These are phyloP conservation scores for Rugalucina vietnamica DNA, from an alignment of 2,888 invertebrate species.

Conservation along the genomic window DNA sequence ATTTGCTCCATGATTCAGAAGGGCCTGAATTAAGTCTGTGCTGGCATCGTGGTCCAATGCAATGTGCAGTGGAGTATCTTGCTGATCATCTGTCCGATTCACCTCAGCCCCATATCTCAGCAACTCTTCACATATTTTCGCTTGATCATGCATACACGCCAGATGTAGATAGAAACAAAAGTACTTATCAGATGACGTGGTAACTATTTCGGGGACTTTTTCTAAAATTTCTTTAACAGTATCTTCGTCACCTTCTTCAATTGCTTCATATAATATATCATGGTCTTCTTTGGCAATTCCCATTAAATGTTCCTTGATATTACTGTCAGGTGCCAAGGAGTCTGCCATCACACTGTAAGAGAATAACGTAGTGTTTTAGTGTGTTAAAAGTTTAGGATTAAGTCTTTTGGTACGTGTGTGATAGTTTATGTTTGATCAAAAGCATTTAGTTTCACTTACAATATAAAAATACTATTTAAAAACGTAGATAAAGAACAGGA, in stretches of 20 bases:
- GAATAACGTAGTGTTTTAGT: no score
- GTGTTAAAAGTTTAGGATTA: no score
- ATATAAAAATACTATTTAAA: no score
- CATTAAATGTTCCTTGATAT: no score
- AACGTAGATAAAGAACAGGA: no score
- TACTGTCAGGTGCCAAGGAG: no score
- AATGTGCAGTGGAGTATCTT: neutral
- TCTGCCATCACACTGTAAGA: no score
- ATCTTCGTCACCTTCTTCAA: neutral
- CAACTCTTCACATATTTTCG: neutral
- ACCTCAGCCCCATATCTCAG: neutral
- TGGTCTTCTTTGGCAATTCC: neutral
- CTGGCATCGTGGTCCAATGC: neutral
- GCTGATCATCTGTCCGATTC: neutral
- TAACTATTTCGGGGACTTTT: neutral
- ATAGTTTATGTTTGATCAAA: no score
- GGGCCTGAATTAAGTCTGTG: neutral
- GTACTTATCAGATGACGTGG: neutral
- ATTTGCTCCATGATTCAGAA: neutral
- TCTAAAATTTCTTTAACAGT: neutral
- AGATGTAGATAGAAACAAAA: neutral
- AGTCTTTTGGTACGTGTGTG: no score
- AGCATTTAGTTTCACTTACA: no score
- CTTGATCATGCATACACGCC: neutral
- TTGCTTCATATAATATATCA: neutral